phyloP scores from a whole-genome alignment of 1,140 invertebrate species.

The Proales similis region DNA sequence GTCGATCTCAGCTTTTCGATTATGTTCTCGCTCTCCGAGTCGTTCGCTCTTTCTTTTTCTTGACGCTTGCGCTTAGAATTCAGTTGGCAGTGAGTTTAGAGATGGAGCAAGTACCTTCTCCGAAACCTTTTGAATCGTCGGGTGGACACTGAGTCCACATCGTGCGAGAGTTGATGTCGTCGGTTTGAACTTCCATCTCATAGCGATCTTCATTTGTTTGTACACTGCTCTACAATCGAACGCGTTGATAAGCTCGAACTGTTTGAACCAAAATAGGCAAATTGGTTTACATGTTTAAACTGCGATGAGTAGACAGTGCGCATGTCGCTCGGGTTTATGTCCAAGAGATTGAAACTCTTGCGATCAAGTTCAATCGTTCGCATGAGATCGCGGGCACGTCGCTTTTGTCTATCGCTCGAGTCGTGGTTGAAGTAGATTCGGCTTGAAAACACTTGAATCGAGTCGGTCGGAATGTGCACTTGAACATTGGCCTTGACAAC shows the following conservation, averaged over 20 bases:
- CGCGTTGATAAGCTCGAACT: not conserved
- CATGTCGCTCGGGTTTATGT: slow-evolving; percentile 32
- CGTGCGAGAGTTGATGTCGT: slow-evolving; percentile 13
- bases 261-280: too few relatives aligned
- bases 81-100: too few relatives aligned
- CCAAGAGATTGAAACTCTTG: slow-evolving; percentile 22
- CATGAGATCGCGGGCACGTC: slow-evolving; percentile 26
- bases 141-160: slow-evolving; percentile 28
- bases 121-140: slow-evolving; percentile 29
- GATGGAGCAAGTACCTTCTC: slow-evolving; percentile 9
- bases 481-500: slow-evolving; percentile 19
- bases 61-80: not conserved
- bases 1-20: slow-evolving; percentile 30
- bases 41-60: slow-evolving; percentile 24
- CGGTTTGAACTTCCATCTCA: slow-evolving; percentile 33
- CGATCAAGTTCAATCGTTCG: slow-evolving; percentile 27
- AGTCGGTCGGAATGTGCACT: slow-evolving; percentile 34
- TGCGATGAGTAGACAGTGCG: slow-evolving; percentile 29
- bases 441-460: slow-evolving; percentile 26
- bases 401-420: slow-evolving; percentile 12
- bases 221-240: not conserved
- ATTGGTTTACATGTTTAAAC: slow-evolving; percentile 14
- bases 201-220: slow-evolving; percentile 34
- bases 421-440: slow-evolving; percentile 34
- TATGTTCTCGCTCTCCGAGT: slow-evolving; percentile 12